Conservation (phyloP, 2,888 invertebrate genomes). For the Trissoscelio sp. region DNA sequence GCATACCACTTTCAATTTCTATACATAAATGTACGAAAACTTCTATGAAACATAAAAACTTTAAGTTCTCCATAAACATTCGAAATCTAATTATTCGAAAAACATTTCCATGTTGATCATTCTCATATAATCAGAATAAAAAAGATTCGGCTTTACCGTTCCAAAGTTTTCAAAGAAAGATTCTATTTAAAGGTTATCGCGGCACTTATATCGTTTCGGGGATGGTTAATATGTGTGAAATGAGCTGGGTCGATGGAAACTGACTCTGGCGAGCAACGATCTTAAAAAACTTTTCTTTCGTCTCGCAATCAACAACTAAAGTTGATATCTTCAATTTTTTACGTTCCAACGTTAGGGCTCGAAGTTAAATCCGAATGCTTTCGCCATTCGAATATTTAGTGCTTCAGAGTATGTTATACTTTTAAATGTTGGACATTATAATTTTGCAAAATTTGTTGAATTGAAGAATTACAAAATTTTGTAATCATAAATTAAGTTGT, state of each 20-base stretch:
- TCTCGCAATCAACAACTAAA: slow-evolving; percentile 22
- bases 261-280: slow-evolving; percentile 27
- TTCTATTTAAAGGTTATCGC: slow-evolving; percentile 64
- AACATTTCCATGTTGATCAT: slow-evolving; percentile 29
- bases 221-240: slow-evolving; percentile 63
- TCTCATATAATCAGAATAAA: slow-evolving; percentile 30
- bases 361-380: too few species aligned
- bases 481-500: too few species aligned
- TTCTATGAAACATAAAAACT: too few species aligned
- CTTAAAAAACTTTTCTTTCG: slow-evolving; percentile 54
- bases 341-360: neutral
- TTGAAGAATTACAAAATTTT: too few species aligned
- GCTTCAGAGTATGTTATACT: too few species aligned
- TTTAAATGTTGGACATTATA: too few species aligned
- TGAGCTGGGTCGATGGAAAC: slow-evolving; percentile 57
- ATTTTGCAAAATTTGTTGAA: too few species aligned
- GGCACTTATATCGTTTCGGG: slow-evolving; percentile 53
- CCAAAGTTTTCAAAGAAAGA: slow-evolving; percentile 45
- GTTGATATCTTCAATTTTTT: slow-evolving; percentile 32
- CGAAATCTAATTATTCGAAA: slow-evolving; percentile 14
- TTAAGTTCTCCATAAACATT: neutral
- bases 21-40: too few species aligned
- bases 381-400: too few species aligned
- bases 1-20: too few species aligned
- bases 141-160: slow-evolving; percentile 21